Evolutionary conservation across 2,113 vertebrate species (phyloP).

Genomic region (Oryzias curvinotus): DNA sequence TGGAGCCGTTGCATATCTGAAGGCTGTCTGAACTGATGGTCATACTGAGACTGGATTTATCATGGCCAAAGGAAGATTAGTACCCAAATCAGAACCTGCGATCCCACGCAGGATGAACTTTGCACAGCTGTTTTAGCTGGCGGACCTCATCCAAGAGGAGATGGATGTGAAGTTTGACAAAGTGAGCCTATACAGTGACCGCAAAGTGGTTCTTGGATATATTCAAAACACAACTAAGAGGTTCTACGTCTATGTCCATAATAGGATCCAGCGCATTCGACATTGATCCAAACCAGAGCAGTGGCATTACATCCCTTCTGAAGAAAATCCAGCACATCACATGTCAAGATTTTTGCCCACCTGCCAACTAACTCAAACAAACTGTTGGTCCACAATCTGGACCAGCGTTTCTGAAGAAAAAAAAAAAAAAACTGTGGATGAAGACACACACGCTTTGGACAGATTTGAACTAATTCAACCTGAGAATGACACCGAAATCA

Average conservation of each 20-base stretch:
- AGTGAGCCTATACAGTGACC: neutral
- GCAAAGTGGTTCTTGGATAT: neutral
- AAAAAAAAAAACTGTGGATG: neutral
- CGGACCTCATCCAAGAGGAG: neutral
- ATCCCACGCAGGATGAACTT: neutral
- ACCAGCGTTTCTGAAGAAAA: neutral
- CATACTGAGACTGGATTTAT: neutral
- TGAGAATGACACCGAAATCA: neutral
- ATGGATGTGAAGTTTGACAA: neutral
- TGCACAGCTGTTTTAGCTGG: neutral
- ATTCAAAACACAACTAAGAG: neutral
- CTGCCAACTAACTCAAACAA: neutral
- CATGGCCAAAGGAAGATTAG: neutral
- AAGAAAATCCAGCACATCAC: neutral
- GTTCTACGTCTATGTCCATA: slow-evolving; percentile 1
- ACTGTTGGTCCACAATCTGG: neutral
- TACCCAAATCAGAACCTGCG: neutral
- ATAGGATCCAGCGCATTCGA: neutral
- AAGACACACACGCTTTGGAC: too few species aligned
- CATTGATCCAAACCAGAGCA: neutral
- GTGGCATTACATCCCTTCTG: neutral
- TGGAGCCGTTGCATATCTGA: neutral
- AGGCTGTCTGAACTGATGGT: neutral
- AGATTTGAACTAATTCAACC: neutral
- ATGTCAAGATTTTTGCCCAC: neutral